Percentiles rank a stretch among this genome's conserved stretches.
Conservation (phyloP, 2,888 invertebrate genomes). For the Xylocampa areola region DNA sequence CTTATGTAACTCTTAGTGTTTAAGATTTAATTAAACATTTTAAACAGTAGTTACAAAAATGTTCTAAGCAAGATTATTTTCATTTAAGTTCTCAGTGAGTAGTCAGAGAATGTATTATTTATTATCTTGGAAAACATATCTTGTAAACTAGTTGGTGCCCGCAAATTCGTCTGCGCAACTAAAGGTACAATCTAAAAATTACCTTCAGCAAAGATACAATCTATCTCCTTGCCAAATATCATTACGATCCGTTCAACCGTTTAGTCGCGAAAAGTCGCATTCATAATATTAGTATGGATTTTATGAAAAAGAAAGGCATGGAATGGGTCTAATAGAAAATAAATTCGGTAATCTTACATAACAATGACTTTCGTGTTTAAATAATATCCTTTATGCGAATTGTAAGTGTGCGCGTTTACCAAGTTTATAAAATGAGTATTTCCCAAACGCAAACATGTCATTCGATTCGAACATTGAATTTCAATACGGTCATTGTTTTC, state of each 20-base stretch:
- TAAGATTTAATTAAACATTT: conserved; percentile 1
- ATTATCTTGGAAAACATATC: too few species aligned
- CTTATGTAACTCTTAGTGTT: not conserved
- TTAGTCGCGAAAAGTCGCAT: too few species aligned
- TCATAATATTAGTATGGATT: too few species aligned
- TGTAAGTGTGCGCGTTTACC: conserved; percentile 42
- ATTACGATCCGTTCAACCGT: too few species aligned
- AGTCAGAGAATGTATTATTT: too few species aligned
- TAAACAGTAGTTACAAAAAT: not conserved
- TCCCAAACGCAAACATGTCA: conserved; percentile 68
- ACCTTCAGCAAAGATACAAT: too few species aligned
- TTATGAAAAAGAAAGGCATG: too few species aligned
- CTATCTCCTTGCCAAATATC: too few species aligned
- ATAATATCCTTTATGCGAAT: conserved; percentile 44
- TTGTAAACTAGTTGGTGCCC: too few species aligned
- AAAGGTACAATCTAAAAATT: too few species aligned
- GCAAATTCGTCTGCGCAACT: too few species aligned
- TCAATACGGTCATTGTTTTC: conserved; percentile 81
- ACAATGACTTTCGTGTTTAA: conserved; percentile 28
- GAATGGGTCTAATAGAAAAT: not conserved
- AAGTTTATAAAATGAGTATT: conserved; percentile 60
- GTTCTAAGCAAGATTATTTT: not conserved
- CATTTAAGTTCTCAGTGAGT: too few species aligned
- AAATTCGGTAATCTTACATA: conserved; percentile 1
- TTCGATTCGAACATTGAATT: conserved; percentile 69